Evolutionary conservation across 2,113 vertebrate species (phyloP), one percentile per base, ranked within the genome.

Genomic region (Spheniscus mendiculus): DNA sequence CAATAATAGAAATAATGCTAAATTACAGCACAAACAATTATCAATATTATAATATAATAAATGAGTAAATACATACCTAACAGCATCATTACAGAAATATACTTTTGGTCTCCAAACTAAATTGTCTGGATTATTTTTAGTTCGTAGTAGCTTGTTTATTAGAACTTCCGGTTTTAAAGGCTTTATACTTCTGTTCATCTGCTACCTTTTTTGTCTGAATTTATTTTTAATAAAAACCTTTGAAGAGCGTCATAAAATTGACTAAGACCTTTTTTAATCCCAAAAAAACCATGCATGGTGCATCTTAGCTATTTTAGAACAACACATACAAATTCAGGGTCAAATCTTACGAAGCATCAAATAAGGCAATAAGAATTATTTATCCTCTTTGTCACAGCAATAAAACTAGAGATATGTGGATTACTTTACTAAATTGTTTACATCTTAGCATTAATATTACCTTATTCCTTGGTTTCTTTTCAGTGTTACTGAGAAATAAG

Each of bases 211-310:
- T 85, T 23, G 13, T 38, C 58, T 82, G 11, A 89, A 67, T 93
- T 80, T 89, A 17, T 71, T 95, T 95, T 66, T 78, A 84, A 89
- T 83, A 66, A 89, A 94, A 92, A 42, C 7, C 32, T 80, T 84
- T 88, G 49, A 93, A 81, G 47, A 72, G 62, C 3, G 1, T 76
- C 0, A 42, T 55, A 58, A 83, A 88, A 55, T 59, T 92, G 66
- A 12, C 52, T 45, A 22, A 58, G 42, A 50, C 21, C 2, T 77
- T 80, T 79, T 83, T 89, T 80, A 67, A 62, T 73, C n/a, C 15
- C 29, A 65, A 44, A 23, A 88, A 89, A 69, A 65, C 6, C 0
- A 1, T 19, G 27, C 1, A 8, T 58, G 20, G 22, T 73, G 9
- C 19, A 22, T 38, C 23, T 62, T 61, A 61, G 15, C 32, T 79